Conservation (phyloP, 2,888 invertebrate species). For the Zelleria hepariella region DNA sequence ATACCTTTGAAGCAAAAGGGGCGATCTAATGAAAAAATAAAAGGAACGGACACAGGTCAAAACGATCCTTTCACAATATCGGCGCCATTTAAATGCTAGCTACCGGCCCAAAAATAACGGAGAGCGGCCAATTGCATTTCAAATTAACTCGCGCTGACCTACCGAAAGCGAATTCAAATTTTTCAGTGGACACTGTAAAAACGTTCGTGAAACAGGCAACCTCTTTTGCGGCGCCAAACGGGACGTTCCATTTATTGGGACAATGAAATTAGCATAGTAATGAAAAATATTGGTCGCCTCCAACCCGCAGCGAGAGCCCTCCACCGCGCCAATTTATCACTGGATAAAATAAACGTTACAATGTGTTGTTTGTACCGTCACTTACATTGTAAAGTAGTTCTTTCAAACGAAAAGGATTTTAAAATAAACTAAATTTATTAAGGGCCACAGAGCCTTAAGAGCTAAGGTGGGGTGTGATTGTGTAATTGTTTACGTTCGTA, state of each 20-base stretch:
- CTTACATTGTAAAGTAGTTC: neutral
- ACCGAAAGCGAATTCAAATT: slow-evolving; percentile 58
- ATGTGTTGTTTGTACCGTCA: neutral
- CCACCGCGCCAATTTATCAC: slow-evolving; percentile 35
- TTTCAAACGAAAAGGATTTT: neutral
- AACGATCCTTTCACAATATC: neutral
- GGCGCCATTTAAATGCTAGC: neutral
- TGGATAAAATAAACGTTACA: slow-evolving; percentile 24
- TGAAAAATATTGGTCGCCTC: slow-evolving; percentile 65
- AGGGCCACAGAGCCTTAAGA: no score
- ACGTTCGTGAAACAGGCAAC: slow-evolving; percentile 54
- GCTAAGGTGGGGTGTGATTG: no score
- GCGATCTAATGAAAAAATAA: neutral
- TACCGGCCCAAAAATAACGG: neutral
- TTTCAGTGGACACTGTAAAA: slow-evolving; percentile 58
- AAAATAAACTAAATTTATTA: no score
- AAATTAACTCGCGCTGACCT: slow-evolving; percentile 53
- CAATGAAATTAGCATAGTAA: slow-evolving; percentile 71
- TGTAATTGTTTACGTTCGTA: neutral
- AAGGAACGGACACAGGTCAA: neutral
- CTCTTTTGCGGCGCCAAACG: slow-evolving; percentile 50
- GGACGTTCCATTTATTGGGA: slow-evolving; percentile 59
- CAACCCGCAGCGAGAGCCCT: slow-evolving; percentile 27
- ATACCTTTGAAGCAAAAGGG: no score
- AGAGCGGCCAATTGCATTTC: slow-evolving; percentile 57